Evolutionary conservation across 2,797 vertebrate genomes (phyloP), one percentile per base, ranked within the genome.

Genomic region (Spinibarbus caldwelli): DNA sequence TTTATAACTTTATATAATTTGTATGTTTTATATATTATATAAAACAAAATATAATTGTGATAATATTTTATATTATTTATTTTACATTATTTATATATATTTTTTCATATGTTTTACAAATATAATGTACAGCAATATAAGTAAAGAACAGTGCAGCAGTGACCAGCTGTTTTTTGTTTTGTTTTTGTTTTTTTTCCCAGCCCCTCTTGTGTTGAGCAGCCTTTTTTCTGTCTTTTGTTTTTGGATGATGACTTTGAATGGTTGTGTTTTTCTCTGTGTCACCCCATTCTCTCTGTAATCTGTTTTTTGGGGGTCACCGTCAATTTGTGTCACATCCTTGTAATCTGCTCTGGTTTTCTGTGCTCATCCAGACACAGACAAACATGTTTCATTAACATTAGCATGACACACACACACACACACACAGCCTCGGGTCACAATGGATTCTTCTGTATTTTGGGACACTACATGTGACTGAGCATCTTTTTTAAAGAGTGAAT

Each of bases 151-250:
- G n/a, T n/a, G n/a, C n/a, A n/a, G n/a, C n/a, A n/a, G n/a, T n/a
- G n/a, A n/a, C n/a, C n/a, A n/a, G n/a, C n/a, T n/a, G n/a, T n/a
- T n/a, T n/a, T n/a, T n/a, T n/a, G n/a, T n/a, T n/a, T n/a, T n/a
- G n/a, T n/a, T n/a, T n/a, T n/a, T n/a, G n/a, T n/a, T n/a, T n/a
- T n/a, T n/a, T n/a, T n/a, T n/a, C n/a, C n/a, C n/a, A n/a, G n/a
- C n/a, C n/a, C 9, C 3, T 9, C 23, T 57, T n/a, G 54, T 57
- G 23, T 54, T 54, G 6, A 45, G 70, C 41, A 73, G 19, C 70
- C 29, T 7, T 91, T 93, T 93, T 92, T 94, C 92, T 89, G 7
- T n/a, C 3, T 59, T 59, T 59, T 0, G 12, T 26, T 26, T 59
- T 59, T 59, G 15, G 29, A 31, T 6, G 15, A 64, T 64, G 62